phyloP scores from a whole-genome alignment of 2,888 invertebrate species.

The Meteorus colon region DNA sequence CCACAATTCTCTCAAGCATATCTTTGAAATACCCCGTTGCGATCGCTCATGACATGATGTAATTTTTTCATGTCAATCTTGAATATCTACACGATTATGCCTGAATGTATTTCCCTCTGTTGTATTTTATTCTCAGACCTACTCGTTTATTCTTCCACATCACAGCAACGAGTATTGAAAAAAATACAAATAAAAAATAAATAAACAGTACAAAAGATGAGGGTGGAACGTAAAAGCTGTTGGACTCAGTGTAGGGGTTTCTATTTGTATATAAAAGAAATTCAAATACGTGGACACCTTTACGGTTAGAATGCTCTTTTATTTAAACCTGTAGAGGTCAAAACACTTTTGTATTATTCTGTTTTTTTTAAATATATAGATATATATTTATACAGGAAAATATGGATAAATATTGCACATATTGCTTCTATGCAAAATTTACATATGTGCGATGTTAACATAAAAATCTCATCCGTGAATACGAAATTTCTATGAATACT shows the following conservation, averaged over 20 bases:
- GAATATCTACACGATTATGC: neutral
- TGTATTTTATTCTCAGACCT: neutral
- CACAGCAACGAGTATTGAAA: neutral
- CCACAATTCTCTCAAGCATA: neutral
- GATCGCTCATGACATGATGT: neutral
- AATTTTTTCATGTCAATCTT: neutral
- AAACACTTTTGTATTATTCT: neutral
- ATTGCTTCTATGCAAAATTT: neutral
- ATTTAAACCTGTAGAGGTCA: neutral
- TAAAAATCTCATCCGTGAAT: neutral
- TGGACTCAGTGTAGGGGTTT: neutral
- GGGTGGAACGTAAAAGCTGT: neutral
- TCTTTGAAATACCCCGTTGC: neutral
- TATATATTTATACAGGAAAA: neutral
- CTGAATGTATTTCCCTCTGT: neutral
- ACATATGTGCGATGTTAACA: conserved; percentile 4
- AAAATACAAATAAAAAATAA: neutral
- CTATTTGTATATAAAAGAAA: neutral
- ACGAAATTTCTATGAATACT: conserved; percentile 13
- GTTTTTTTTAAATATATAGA: neutral
- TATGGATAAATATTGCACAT: neutral
- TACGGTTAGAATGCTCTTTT: neutral
- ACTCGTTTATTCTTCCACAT: neutral
- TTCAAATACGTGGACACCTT: neutral
- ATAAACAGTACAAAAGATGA: neutral